A percentile compares a stretch with the other conserved stretches of the same genome.
These are phyloP conservation scores for Bibio marci DNA, from an alignment of 2,888 invertebrate species.

Conservation along the genomic window DNA sequence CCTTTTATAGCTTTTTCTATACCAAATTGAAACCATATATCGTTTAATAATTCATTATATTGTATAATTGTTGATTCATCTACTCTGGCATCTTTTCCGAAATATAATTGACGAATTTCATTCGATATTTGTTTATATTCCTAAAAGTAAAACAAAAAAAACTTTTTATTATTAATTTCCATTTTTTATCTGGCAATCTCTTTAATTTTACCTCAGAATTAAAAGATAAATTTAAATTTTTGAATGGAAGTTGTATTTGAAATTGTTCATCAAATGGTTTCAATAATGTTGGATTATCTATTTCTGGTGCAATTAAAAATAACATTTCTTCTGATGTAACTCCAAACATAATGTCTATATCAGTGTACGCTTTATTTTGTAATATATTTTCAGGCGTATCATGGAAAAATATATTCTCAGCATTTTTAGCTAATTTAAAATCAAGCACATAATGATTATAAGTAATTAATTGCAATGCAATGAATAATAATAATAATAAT, in stretches of 20 bases:
- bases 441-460: too few relatives aligned
- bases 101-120: constrained; percentile 2
- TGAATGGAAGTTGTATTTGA: constrained; percentile 1
- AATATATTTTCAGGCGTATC: too few relatives aligned
- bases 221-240: too few relatives aligned
- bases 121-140: constrained; percentile 1
- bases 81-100: neutral
- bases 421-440: too few relatives aligned
- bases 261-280: constrained; percentile 24
- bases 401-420: too few relatives aligned
- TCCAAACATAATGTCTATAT: constrained; percentile 1
- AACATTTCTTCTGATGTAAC: constrained; percentile 17
- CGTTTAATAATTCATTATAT: neutral
- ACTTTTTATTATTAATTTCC: too few relatives aligned
- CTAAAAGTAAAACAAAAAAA: neutral
- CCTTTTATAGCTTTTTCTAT: neutral
- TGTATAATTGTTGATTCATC: constrained; percentile 1
- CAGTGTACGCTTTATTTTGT: too few relatives aligned
- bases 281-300: constrained; percentile 18
- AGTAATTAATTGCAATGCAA: too few relatives aligned
- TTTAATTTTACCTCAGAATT: constrained; percentile 2
- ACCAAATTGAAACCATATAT: neutral
- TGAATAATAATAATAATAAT: too few relatives aligned
- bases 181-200: too few relatives aligned
- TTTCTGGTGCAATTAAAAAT: constrained; percentile 18